phyloP scores from a whole-genome alignment of 2,113 vertebrate species.

The Eupsittula cactorum region DNA sequence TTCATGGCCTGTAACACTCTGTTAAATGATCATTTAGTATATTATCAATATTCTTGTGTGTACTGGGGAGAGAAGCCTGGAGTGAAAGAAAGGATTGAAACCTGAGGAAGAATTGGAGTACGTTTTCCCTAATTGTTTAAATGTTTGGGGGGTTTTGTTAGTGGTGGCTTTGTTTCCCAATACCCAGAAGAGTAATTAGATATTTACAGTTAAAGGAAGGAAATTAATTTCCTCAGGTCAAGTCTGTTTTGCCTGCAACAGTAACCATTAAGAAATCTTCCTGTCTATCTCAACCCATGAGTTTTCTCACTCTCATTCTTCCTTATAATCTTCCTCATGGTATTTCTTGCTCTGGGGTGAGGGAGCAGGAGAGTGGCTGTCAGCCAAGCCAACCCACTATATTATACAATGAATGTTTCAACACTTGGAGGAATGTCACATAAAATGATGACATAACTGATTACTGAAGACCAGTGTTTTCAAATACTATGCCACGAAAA shows the following conservation, averaged over 20 bases:
- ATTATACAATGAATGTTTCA: not conserved
- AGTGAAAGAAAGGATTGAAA: fast-evolving
- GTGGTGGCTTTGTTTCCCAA: not conserved
- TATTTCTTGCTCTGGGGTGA: not conserved
- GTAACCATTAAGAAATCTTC: not conserved
- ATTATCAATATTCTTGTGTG: not conserved
- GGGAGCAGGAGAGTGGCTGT: fast-evolving
- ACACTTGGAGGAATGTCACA: not conserved
- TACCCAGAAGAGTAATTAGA: not conserved
- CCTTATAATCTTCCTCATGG: not conserved
- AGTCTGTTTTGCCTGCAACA: fast-evolving
- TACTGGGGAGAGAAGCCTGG: not conserved
- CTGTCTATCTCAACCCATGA: not conserved
- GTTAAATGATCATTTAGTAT: not conserved
- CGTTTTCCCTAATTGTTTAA: not conserved
- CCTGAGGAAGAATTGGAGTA: not conserved
- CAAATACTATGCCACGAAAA: not conserved
- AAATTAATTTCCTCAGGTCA: not conserved
- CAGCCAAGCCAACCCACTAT: fast-evolving
- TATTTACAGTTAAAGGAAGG: not conserved
- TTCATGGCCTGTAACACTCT: not conserved
- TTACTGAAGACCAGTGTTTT: not conserved
- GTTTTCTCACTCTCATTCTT: not conserved
- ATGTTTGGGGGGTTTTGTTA: not conserved
- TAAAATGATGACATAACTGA: not conserved